Evolutionary conservation across 1,140 invertebrate species (phyloP), one percentile per base, ranked within the genome.

Genomic region (Tetranychus urticae): DNA sequence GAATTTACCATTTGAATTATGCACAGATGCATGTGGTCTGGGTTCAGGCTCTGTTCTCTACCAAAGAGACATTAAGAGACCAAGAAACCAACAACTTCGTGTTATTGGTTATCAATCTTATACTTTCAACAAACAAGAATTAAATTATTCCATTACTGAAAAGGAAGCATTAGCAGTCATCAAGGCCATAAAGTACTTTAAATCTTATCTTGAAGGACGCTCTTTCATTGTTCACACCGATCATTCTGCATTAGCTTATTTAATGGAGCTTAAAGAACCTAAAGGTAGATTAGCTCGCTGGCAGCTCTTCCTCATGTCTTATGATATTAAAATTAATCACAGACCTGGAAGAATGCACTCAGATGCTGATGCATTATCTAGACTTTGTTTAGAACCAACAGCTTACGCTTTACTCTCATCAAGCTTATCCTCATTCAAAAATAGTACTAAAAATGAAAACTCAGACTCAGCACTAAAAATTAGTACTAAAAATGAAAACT

Each of bases 141-240:
- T 35, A n/a, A 69, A 70, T 33, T 75, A 76, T 61, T 68, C 67
- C 1, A 72, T 71, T 8, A 72, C 68, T 37, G 74, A 78, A 63
- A 66, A 67, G 54, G 72, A 76, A 65, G 68, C 64, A 33, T 59
- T 73, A 42, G 73, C 69, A 7, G 64, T 74, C 5, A 67, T 73
- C n/a, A 74, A 68, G 66, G 68, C 69, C 2, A 66, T 73, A 36
- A 66, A 72, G 60, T 71, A 73, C 57, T 76, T 75, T 62, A 63
- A 70, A 7, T 13, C 55, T 56, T 34, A 34, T 8, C 33, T 33
- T 34, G 36, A 23, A 13, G 55, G 55, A 0, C 4, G 7, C 3
- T 4, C 12, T 4, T 35, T 56, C 7, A 56, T 14, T 37, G 55
- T 56, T 6, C 55, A 36, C 23, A 56, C 55, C 3, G 55, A 56